Conservation (phyloP, 2,888 invertebrate species). For the Heliconius aoede region DNA sequence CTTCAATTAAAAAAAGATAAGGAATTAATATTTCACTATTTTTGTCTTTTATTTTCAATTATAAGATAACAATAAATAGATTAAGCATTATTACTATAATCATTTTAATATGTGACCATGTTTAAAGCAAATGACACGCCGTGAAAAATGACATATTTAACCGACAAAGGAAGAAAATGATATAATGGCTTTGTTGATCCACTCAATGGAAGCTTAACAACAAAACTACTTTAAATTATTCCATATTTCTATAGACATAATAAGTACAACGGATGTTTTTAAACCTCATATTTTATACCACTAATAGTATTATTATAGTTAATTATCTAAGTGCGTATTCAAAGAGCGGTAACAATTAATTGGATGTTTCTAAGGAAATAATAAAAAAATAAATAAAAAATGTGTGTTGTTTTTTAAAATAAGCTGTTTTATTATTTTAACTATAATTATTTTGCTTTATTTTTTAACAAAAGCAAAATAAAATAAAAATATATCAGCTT, state of each 20-base stretch:
- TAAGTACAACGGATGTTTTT: constrained; percentile 4
- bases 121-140: background rate
- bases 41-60: background rate
- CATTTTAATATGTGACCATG: background rate
- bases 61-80: background rate
- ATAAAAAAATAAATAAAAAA: too few relatives aligned
- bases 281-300: background rate
- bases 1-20: too few relatives aligned
- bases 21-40: too few relatives aligned
- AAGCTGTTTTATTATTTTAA: background rate
- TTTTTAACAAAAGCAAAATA: too few relatives aligned
- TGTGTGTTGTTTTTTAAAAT: too few relatives aligned
- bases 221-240: constrained; percentile 13
- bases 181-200: constrained; percentile 10
- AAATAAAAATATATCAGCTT: too few relatives aligned
- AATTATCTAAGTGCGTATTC: background rate
- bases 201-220: constrained; percentile 7
- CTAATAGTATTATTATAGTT: constrained; percentile 15
- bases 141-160: constrained; percentile 2
- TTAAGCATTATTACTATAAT: background rate
- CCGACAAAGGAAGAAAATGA: constrained; percentile 13
- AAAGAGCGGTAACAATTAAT: background rate
- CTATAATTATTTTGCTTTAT: background rate
- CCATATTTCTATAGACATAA: constrained; percentile 9
- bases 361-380: background rate